Evolutionary conservation across 2,888 invertebrate species (phyloP), one percentile per base, ranked within the genome.

Genomic region (Nymphalis c-album): DNA sequence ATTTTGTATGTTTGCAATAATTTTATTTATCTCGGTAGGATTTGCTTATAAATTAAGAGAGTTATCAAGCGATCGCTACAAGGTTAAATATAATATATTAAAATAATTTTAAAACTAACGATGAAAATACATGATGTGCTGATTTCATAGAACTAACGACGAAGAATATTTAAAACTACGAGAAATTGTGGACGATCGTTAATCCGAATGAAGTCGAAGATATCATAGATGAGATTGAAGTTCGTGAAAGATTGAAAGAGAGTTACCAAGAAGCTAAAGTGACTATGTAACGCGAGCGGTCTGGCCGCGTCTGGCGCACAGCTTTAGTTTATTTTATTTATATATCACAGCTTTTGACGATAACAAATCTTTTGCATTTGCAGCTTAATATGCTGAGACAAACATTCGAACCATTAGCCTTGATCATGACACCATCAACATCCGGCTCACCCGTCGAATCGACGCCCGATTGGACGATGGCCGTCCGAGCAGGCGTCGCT

Each of bases 281-380:
- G 72, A 76, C 72, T 73, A 75, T 74, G 76, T 73, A 77, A 84
- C 85, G 85, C 86, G 85, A 80, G 86, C 87, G 82, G 80, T 74
- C 77, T 62, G 64, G 74, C 84, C 84, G 81, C 83, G 76, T 79
- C 80, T 71, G 78, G 79, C 87, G 85, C 85, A 79, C 82, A 77
- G 86, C 85, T 81, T 85, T 84, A 85, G 82, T 88, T 88, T 86
- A 76, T 86, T 87, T 85, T 87, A 88, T 86, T 88, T 78, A 83
- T 90, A 91, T 92, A 92, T 92, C 92, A 92, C 92, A 92, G 92
- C 91, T 91, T 92, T 92, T 92, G 92, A 92, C 92, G 92, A 91
- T 91, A 90, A 91, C 90, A 90, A 91, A 91, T 90, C 89, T 91
- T 91, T 91, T 91, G 91, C 92, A 90, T 88, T 91, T 90, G 90